Evolutionary conservation across 92 coral and sea anemone genomes (phyloP), one percentile per base, ranked within the genome.

Genomic region (Epizoanthus scotinus): DNA sequence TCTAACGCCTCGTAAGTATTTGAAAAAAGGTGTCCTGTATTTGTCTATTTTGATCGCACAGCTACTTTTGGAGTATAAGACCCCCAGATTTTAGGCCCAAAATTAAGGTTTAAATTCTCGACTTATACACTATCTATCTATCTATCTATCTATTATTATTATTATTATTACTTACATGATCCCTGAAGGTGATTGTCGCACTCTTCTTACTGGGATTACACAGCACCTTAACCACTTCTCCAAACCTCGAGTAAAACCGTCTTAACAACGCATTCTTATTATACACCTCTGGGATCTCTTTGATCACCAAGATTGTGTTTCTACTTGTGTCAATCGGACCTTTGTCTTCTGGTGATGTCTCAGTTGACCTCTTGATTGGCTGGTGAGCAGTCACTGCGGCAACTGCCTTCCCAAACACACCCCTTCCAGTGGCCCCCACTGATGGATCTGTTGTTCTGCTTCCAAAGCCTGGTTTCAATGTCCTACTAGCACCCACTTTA

Each of bases 121-220:
- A n/a, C n/a, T n/a, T n/a, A n/a, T n/a, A n/a, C n/a, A n/a, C n/a
- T n/a, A n/a, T n/a, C n/a, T n/a, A n/a, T n/a, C n/a, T n/a, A n/a
- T n/a, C n/a, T n/a, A n/a, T n/a, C n/a, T n/a, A n/a, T n/a, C n/a
- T n/a, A n/a, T n/a, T n/a, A n/a, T n/a, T n/a, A n/a, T n/a, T n/a
- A n/a, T n/a, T n/a, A n/a, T n/a, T 67, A 34, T 22, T 19, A 91
- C 98, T 92, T 84, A 95, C 98, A 79, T 92, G 98, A 28, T 86
- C 82, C 26, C 65, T 90, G 77, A 95, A 95, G 64, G 86, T 84
- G 2, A 95, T 85, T 19, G 97, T 83, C 10, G 94, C 98, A 77
- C 90, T 90, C 57, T 84, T 87, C 49, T 73, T 95, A 14, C 68
- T 53, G 21, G 92, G 86, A 66, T 71, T 82, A 69, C 97, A 90